Conservation (phyloP, 2,888 invertebrate species). For the Meiosimyza platycephala region DNA sequence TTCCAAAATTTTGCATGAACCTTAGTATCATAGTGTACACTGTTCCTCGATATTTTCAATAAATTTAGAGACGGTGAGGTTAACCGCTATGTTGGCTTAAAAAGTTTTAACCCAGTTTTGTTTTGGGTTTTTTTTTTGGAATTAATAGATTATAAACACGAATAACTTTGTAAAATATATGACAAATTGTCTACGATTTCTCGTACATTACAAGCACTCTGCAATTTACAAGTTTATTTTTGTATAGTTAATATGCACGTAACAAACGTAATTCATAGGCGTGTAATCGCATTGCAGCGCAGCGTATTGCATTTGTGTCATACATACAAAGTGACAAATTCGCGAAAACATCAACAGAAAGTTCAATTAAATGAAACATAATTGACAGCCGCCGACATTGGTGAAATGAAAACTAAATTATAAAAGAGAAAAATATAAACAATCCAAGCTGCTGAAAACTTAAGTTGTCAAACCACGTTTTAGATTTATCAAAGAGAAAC, state of each 20-base stretch:
- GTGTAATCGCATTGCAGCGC: neutral
- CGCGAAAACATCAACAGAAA: slow-evolving; percentile 22
- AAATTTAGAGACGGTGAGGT: too few species aligned
- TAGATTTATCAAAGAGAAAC: slow-evolving; percentile 3
- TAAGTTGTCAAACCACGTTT: slow-evolving; percentile 27
- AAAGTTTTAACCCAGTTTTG: too few species aligned
- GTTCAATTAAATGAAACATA: slow-evolving; percentile 19
- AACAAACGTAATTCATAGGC: neutral
- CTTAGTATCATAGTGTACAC: too few species aligned
- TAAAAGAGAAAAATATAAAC: neutral
- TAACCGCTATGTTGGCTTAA: too few species aligned
- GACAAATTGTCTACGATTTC: neutral
- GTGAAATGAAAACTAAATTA: neutral
- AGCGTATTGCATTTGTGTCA: neutral
- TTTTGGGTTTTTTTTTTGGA: too few species aligned
- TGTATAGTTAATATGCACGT: too few species aligned
- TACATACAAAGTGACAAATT: slow-evolving; percentile 14
- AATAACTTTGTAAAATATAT: too few species aligned
- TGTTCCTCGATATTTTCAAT: too few species aligned
- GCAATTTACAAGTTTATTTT: neutral
- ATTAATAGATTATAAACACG: too few species aligned
- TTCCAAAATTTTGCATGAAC: too few species aligned
- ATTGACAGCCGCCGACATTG: slow-evolving; percentile 1
- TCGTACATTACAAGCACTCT: neutral
- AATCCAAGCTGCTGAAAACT: slow-evolving; percentile 1